Evolutionary conservation across 2,888 invertebrate genomes (phyloP).

Genomic region (Elysia crispata): DNA sequence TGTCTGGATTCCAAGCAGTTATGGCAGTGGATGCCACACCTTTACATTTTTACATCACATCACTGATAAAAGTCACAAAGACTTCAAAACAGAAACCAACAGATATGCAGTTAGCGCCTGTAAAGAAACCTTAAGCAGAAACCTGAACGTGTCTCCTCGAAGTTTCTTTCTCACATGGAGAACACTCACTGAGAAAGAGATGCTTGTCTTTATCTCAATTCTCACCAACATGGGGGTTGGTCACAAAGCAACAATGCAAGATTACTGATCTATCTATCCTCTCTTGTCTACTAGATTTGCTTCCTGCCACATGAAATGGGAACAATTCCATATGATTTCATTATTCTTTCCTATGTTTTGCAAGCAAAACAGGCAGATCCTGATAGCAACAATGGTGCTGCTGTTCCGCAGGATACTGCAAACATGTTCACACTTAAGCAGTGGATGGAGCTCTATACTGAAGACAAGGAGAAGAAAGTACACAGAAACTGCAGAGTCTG

Average conservation of each 20-base stretch:
- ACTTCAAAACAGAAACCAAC: neutral
- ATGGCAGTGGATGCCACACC: neutral
- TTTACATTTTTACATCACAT: neutral
- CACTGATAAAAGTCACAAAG: neutral
- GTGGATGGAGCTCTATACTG: too few relatives aligned
- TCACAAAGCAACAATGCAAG: neutral
- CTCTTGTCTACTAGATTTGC: neutral
- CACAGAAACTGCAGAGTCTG: too few relatives aligned
- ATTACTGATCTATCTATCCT: conserved; percentile 23
- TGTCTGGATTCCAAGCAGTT: neutral
- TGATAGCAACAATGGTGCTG: too few relatives aligned
- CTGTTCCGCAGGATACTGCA: too few relatives aligned
- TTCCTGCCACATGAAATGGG: neutral
- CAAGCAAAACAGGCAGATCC: too few relatives aligned
- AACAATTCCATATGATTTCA: too few relatives aligned
- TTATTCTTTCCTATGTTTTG: too few relatives aligned
- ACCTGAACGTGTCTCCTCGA: neutral
- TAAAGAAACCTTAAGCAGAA: too few relatives aligned
- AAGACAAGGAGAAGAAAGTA: too few relatives aligned
- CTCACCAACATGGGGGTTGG: conserved; percentile 27
- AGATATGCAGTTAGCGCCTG: neutral
- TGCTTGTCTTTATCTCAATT: neutral
- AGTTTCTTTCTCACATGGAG: neutral
- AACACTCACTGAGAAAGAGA: neutral
- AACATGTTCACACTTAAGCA: too few relatives aligned